These are phyloP conservation scores for Setophaga kirtlandii DNA, from an alignment of 2,113 vertebrate genomes.

Conservation along the genomic window DNA sequence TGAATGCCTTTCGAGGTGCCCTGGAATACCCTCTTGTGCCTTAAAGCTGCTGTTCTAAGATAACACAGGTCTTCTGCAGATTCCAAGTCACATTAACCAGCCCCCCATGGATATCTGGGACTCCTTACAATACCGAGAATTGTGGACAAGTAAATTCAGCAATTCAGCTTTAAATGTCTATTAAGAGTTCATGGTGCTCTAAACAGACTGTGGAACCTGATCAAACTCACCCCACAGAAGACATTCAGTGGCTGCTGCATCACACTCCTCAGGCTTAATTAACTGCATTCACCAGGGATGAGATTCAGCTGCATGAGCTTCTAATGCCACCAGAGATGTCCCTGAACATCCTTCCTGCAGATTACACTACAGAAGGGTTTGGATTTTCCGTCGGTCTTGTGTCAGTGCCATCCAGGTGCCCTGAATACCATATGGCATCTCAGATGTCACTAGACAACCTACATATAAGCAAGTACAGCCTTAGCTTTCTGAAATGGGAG, in stretches of 20 bases:
- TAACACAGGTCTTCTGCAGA: neutral
- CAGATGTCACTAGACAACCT: neutral
- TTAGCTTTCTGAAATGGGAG: neutral
- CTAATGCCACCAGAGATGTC: neutral
- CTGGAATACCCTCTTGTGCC: neutral
- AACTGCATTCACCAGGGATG: neutral
- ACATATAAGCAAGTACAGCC: neutral
- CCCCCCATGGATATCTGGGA: rapidly evolving
- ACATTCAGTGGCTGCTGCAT: neutral
- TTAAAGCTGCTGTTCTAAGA: neutral
- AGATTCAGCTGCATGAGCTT: neutral
- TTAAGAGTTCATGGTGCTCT: neutral
- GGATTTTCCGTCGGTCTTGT: neutral
- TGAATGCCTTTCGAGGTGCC: neutral
- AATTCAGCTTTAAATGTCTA: neutral
- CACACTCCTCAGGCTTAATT: neutral
- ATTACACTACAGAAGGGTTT: neutral
- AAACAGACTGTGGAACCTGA: neutral
- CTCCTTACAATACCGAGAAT: neutral
- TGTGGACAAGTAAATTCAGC: neutral
- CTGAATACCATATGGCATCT: neutral
- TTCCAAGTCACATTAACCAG: neutral
- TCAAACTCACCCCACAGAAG: neutral
- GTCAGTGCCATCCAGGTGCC: neutral
- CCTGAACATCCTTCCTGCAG: neutral